Conservation (phyloP, 2,888 invertebrate genomes). For the Mythimna ferrago region DNA sequence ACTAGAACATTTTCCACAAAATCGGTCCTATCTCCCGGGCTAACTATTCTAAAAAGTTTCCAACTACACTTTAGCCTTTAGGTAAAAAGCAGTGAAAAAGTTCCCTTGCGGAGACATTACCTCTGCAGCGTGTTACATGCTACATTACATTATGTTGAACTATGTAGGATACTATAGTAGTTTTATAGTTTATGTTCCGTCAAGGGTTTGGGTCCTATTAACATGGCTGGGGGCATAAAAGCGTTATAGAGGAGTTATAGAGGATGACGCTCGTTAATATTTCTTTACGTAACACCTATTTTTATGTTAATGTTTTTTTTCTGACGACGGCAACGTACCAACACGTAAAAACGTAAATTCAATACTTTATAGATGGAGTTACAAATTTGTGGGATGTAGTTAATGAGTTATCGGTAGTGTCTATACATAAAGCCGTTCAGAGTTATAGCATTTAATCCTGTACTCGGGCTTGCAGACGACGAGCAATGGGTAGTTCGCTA, state of each 20-base stretch:
- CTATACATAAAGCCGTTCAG: too few relatives aligned
- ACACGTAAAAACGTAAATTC: too few relatives aligned
- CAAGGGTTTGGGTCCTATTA: conserved; percentile 1
- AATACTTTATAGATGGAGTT: too few relatives aligned
- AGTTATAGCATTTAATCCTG: too few relatives aligned
- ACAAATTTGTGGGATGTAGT: too few relatives aligned
- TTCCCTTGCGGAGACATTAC: conserved; percentile 64
- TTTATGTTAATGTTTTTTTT: too few relatives aligned
- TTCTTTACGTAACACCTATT: background rate
- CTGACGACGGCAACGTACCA: too few relatives aligned
- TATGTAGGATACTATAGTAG: conserved; percentile 11
- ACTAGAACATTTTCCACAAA: background rate
- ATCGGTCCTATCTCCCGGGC: conserved; percentile 38
- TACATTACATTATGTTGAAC: conserved; percentile 51
- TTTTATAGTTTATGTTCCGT: conserved; percentile 39
- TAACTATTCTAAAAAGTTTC: conserved; percentile 71
- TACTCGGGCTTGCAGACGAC: too few relatives aligned
- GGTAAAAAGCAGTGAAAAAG: conserved; percentile 73
- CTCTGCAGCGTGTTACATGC: conserved; percentile 48
- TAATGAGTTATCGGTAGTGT: too few relatives aligned
- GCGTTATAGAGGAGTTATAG: background rate
- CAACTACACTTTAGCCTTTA: conserved; percentile 68
- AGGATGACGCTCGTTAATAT: background rate
- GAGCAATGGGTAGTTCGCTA: too few relatives aligned
- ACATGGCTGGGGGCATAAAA: background rate